Base-by-base conservation (phyloP, 2,888 invertebrate genomes). In the Quadroppia sp. region DNA sequence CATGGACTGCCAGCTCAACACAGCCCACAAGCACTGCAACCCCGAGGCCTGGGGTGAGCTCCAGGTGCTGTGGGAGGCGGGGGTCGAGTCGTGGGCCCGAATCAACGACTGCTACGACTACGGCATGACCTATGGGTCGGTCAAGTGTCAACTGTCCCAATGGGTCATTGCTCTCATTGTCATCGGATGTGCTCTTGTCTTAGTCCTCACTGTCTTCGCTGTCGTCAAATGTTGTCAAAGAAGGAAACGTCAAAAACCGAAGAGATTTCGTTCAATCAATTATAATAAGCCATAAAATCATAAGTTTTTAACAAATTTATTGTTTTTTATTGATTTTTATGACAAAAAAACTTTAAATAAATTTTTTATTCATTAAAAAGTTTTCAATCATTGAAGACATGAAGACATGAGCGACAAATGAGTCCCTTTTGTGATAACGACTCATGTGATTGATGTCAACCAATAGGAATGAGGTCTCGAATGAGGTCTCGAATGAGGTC, bases 141-240 rank as follows among this genome's bases (percentile, higher is more conserved):
- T n/a, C 32, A 61, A 61, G 4, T 61, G 59, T 17, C 30, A 61
- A 61, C 32, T 61, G 4, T 32, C 59, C 9, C 32, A 61, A 32
- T 61, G 59, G 59, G 59, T 25, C 17, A 61, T 61, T 9, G 59
- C 59, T 30, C 32, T 61, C 32, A 61, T 61, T n/a, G 59, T 61
- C 4, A 17, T 61, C 59, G 59, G 28, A 1, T 30, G 32, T 15
- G 32, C 32, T n/a, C 15, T 61, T 1, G 32, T 61, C 17, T 61
- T 61, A 32, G n/a, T 17, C 3, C 9, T 61, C 1, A 32, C 32
- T 30, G 17, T 61, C 3, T 61, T 32, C 32, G 17, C 32, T 17
- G 11, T 6, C 7, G 32, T 61, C 6, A 61, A 61, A 61, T 61
- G 59, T 61, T 25, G 30, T 61, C 30, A 61, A 61, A 30, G 59